Evolutionary conservation across 2,888 invertebrate genomes (phyloP), one percentile per base, ranked within the genome.

Genomic region (Meganola albula): DNA sequence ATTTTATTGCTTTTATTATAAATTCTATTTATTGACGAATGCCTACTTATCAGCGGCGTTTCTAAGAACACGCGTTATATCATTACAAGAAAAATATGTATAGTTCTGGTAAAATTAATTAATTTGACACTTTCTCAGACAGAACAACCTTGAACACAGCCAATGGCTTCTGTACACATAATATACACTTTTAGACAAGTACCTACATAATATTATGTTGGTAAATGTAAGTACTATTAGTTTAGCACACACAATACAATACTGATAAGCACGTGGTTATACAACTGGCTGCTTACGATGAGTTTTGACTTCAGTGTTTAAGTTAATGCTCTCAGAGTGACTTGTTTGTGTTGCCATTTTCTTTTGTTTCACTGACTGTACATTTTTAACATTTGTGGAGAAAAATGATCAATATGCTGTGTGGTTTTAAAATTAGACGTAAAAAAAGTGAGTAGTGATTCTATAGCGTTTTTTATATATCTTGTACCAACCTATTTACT

Each of bases 251-350:
- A 57, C 49, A 57, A 59, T 44, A 49, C 48, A 50, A 44, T 52
- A 58, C 59, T 73, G 82, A 82, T 83, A 82, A 83, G 74, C 76
- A 70, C 68, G 67, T 72, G 69, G 68, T 58, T 53, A 53, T 54
- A 53, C 48, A 64, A 65, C 51, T 47, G 56, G 60, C 53, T 61
- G 58, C 67, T 68, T 61, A 61, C 57, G 60, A 58, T 61, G 68
- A 69, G 66, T 75, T 72, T 69, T 64, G 53, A 69, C 64, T 75
- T 77, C 80, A 79, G 82, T 79, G 55, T 66, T 61, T 55, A 64
- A 70, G 70, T 73, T 67, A 74, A 61, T 69, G 75, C 62, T 66
- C 62, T 53, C 54, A 58, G 60, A 58, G 74, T 61, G 62, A 69
- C 75, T 63, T 67, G 75, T 74, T 53, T 59, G 59, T 53, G 57